Conservation (phyloP, 2,888 invertebrate genomes). For the Petrophora chlorosata region DNA sequence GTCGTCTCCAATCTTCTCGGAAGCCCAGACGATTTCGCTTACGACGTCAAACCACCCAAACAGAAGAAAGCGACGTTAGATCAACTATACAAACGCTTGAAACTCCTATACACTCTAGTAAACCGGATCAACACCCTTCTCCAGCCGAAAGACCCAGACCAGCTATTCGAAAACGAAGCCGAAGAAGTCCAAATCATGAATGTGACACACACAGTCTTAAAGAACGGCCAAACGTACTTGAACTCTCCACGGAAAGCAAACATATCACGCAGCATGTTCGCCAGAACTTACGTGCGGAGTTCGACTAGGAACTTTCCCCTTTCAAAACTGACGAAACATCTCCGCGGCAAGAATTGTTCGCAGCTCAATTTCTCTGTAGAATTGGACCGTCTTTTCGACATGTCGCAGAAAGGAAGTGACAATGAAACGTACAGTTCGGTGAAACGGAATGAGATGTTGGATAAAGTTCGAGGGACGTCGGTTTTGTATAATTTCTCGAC, state of each 20-base stretch:
- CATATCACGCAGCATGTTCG: conserved; percentile 64
- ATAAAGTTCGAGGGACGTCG: conserved; percentile 50
- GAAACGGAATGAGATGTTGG: conserved; percentile 37
- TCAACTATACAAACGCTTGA: conserved; percentile 65
- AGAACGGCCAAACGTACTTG: conserved; percentile 56
- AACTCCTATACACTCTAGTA: conserved; percentile 68
- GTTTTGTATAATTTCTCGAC: conserved; percentile 65
- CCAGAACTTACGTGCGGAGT: conserved; percentile 59
- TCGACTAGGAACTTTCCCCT: conserved; percentile 60
- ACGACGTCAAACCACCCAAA: conserved; percentile 47
- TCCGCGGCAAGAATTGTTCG: conserved; percentile 53
- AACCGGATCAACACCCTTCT: conserved; percentile 60
- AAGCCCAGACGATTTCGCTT: conserved; percentile 49
- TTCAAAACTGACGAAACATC: conserved; percentile 58
- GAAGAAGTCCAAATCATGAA: conserved; percentile 51
- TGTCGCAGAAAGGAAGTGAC: no score
- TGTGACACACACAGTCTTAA: conserved; percentile 57
- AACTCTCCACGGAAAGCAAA: conserved; percentile 49
- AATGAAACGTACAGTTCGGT: conserved; percentile 31
- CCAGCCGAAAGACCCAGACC: conserved; percentile 66
- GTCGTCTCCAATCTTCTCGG: conserved; percentile 66
- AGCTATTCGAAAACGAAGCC: conserved; percentile 53
- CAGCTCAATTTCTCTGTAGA: conserved; percentile 70
- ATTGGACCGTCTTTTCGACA: conserved; percentile 63
- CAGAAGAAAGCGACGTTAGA: conserved; percentile 50